These are phyloP conservation scores for Pangasius djambal DNA, from an alignment of 2,797 vertebrate genomes.

Conservation along the genomic window DNA sequence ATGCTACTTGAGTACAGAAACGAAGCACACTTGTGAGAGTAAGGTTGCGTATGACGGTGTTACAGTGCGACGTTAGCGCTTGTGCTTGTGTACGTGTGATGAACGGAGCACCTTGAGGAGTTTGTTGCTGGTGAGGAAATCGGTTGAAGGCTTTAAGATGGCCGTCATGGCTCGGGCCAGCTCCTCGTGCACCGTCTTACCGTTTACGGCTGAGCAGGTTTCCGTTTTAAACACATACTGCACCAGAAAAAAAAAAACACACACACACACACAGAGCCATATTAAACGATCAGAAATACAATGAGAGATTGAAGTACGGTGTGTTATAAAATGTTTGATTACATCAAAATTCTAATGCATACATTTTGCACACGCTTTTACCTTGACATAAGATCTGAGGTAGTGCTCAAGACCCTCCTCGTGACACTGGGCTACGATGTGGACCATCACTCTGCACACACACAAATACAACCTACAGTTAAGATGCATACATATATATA, in stretches of 20 bases:
- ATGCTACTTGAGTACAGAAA: too few species aligned
- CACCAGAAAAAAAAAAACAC: not conserved
- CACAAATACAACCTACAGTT: not conserved
- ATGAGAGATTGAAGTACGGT: not conserved
- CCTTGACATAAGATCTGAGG: conserved; percentile 95
- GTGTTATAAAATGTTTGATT: not conserved
- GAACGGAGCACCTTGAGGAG: conserved; percentile 86
- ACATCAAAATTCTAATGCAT: not conserved
- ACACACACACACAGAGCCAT: not conserved
- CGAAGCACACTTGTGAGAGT: not conserved
- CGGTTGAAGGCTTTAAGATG: conserved; percentile 95
- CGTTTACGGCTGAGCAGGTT: conserved; percentile 78
- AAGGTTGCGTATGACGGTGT: not conserved
- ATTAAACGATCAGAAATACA: not conserved
- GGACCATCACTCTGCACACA: conserved; percentile 89
- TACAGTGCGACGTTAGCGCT: not conserved
- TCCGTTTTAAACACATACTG: conserved; percentile 96
- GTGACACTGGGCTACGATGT: conserved; percentile 96
- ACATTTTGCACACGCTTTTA: conserved; percentile 56
- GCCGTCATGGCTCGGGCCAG: conserved; percentile 95
- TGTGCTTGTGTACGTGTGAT: not conserved
- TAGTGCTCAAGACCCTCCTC: conserved; percentile 95
- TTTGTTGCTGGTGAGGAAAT: conserved; percentile 97
- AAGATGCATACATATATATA: not conserved
- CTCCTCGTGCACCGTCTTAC: conserved; percentile 91